phyloP scores from a whole-genome alignment of 2,113 vertebrate genomes.

The Hemiscyllium ocellatum region DNA sequence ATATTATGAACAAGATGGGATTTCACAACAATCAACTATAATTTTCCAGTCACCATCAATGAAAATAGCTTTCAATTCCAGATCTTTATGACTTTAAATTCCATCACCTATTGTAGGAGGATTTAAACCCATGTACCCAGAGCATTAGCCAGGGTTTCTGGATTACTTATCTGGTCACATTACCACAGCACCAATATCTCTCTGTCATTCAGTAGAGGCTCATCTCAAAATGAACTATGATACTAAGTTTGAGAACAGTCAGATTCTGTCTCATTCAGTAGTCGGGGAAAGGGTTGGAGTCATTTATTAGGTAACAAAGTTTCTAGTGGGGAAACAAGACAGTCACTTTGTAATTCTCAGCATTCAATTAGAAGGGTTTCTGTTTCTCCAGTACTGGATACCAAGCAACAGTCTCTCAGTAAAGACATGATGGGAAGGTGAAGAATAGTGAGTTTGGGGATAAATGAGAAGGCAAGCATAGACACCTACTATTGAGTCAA shows the following conservation, averaged over 20 bases:
- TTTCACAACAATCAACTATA: too few species aligned
- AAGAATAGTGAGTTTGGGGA: not conserved
- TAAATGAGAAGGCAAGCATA: not conserved
- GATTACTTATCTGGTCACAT: too few species aligned
- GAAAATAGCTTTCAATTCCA: too few species aligned
- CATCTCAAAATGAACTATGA: not conserved
- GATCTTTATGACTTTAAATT: too few species aligned
- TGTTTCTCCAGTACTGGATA: not conserved
- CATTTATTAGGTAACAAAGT: not conserved
- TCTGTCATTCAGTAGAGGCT: not conserved
- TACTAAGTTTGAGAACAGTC: not conserved
- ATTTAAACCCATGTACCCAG: too few species aligned
- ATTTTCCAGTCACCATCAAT: too few species aligned
- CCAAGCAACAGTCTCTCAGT: not conserved
- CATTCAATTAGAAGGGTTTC: not conserved
- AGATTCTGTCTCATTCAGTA: not conserved
- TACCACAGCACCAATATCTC: too few species aligned
- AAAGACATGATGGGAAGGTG: not conserved
- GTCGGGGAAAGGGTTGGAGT: not conserved
- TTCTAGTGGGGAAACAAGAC: too few species aligned
- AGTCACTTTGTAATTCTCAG: not conserved
- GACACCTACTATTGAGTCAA: not conserved
- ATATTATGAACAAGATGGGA: too few species aligned
- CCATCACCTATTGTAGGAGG: too few species aligned
- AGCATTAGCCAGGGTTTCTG: too few species aligned